Conservation (phyloP, 2,888 invertebrate species). For the Antitype chi region DNA sequence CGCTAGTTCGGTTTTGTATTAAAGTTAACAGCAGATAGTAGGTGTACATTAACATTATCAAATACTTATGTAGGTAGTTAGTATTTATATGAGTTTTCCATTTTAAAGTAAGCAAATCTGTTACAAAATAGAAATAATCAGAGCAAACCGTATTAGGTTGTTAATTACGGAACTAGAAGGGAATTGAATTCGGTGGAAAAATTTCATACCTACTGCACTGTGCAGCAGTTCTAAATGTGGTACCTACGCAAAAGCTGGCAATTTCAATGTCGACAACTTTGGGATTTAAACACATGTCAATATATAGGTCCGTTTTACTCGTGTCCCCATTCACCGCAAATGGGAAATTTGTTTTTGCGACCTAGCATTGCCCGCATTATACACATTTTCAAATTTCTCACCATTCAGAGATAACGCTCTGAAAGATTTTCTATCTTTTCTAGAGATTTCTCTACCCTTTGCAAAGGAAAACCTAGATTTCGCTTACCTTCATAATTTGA, state of each 20-base stretch:
- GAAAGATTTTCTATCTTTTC: neutral
- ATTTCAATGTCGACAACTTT: constrained; percentile 52
- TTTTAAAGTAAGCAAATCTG: neutral
- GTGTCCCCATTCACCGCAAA: constrained; percentile 31
- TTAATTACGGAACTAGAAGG: neutral
- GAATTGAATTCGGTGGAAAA: neutral
- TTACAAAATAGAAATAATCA: constrained; percentile 20
- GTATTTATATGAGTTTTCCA: neutral
- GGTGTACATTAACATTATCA: neutral
- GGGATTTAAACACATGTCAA: constrained; percentile 15
- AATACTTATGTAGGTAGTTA: no score
- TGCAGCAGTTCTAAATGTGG: neutral
- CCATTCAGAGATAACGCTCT: neutral
- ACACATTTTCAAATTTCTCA: constrained; percentile 13
- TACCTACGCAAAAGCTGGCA: constrained; percentile 14
- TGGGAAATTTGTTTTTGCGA: constrained; percentile 24
- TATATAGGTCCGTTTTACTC: neutral
- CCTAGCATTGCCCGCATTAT: constrained; percentile 7
- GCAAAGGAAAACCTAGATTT: constrained; percentile 5
- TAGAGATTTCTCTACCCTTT: neutral
- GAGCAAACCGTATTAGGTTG: neutral
- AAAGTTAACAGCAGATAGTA: neutral
- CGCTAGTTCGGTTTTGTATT: neutral
- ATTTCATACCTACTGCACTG: neutral
- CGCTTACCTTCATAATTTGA: neutral